A percentile compares a stretch with the other conserved stretches of the same genome.
Conservation (phyloP, 1,140 invertebrate genomes). For the Platorchestia sp. region DNA sequence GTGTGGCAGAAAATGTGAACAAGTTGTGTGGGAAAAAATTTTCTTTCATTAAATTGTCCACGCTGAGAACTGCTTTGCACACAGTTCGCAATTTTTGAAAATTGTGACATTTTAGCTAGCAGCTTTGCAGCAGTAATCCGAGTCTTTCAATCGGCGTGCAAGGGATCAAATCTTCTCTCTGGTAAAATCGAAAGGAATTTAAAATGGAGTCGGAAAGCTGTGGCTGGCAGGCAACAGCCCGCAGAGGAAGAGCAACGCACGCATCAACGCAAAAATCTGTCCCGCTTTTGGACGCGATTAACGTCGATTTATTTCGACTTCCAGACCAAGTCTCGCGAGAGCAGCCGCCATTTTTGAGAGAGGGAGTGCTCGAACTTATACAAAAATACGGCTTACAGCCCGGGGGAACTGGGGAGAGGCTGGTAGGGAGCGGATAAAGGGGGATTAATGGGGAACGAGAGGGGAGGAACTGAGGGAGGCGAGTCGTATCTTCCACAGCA, state of each 20-base stretch:
- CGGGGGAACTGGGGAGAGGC: background rate
- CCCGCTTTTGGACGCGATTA: conserved; percentile 26
- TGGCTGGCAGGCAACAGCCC: background rate
- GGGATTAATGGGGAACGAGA: background rate
- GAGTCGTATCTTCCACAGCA: background rate
- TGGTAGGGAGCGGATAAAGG: background rate
- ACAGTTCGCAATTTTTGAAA: background rate
- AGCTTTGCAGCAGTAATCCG: background rate
- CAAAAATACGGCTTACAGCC: conserved; percentile 33
- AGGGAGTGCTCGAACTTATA: background rate
- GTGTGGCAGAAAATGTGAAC: background rate
- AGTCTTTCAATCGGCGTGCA: background rate
- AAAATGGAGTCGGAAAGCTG: background rate
- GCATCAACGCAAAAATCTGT: background rate
- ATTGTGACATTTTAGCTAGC: background rate
- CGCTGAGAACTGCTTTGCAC: background rate
- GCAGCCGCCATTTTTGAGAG: conserved; percentile 49
- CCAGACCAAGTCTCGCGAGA: conserved; percentile 20
- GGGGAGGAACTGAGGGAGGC: background rate
- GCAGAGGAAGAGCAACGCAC: background rate
- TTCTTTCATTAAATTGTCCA: background rate
- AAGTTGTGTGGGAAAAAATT: background rate
- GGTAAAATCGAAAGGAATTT: background rate
- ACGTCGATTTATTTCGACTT: conserved; percentile 29
- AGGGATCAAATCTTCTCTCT: background rate